Conservation (phyloP, 1,140 invertebrate species). For the Polypedilum vanderplanki region DNA sequence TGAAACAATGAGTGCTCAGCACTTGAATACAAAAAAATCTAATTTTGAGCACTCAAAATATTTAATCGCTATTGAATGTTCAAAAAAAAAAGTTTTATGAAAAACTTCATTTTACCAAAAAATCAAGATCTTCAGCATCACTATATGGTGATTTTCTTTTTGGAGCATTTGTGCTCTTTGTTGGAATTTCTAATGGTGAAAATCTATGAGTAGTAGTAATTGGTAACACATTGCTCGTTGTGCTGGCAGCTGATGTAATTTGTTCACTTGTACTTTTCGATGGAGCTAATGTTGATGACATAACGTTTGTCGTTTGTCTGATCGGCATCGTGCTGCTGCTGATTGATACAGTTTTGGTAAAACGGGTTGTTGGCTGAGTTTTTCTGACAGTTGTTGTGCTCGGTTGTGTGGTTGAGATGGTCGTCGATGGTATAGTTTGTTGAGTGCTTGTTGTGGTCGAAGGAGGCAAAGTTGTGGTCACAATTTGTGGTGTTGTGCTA, state of each 20-base stretch:
- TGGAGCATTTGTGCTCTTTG: neutral
- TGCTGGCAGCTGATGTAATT: neutral
- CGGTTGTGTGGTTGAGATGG: conserved; percentile 29
- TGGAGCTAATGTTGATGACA: neutral
- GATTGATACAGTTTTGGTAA: neutral
- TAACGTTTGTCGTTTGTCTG: neutral
- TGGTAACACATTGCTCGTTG: conserved; percentile 1
- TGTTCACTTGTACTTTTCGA: too few species aligned
- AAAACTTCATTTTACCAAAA: neutral
- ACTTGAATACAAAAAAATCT: too few species aligned
- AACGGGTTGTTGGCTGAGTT: neutral
- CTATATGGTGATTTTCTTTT: neutral
- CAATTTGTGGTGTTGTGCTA: neutral
- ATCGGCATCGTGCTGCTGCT: neutral
- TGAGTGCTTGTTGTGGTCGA: neutral
- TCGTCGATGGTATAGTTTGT: conserved; percentile 29
- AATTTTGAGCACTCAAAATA: too few species aligned
- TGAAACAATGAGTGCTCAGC: too few species aligned
- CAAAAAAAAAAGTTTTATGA: too few species aligned
- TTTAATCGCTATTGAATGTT: too few species aligned
- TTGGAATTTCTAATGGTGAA: neutral
- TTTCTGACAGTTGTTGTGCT: conserved; percentile 32
- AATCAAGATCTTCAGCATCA: neutral
- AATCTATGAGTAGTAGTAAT: neutral
- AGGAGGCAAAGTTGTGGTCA: neutral